phyloP scores from a whole-genome alignment of 1,140 invertebrate genomes.

The Achatina immaculata region DNA sequence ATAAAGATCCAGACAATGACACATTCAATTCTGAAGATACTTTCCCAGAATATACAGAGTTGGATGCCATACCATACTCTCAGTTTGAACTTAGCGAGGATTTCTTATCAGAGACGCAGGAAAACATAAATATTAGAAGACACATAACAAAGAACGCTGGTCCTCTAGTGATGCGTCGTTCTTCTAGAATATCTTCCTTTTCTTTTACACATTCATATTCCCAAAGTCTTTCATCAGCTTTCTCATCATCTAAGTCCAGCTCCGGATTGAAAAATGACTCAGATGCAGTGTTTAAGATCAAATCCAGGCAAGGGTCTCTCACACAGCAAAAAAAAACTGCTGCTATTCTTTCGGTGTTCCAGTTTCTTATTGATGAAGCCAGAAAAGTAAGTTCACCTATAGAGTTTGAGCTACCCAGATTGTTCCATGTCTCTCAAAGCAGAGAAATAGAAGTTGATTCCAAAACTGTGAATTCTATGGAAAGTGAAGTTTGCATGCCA shows the following conservation, averaged over 20 bases:
- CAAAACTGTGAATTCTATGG: no score
- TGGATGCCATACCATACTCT: constrained; percentile 46
- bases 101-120: constrained; percentile 36
- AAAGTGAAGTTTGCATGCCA: no score
- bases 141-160: constrained; percentile 14
- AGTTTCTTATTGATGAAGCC: constrained; percentile 50
- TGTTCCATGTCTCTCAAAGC: background rate
- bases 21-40: background rate
- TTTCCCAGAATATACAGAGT: constrained; percentile 42
- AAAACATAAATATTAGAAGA: background rate
- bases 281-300: background rate
- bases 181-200: constrained; percentile 39
- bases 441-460: background rate
- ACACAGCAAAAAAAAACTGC: constrained; percentile 32
- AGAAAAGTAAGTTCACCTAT: constrained; percentile 35
- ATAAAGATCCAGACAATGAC: no score
- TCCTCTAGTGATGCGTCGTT: constrained; percentile 40
- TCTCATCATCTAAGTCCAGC: background rate
- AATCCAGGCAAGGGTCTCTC: background rate
- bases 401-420: constrained; percentile 46
- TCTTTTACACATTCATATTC: background rate
- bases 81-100: constrained; percentile 44
- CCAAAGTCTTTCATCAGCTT: background rate
- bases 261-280: background rate
- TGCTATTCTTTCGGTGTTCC: constrained; percentile 50